Evolutionary conservation across 2,113 vertebrate genomes (phyloP).

Genomic region (Probosciger aterrimus): DNA sequence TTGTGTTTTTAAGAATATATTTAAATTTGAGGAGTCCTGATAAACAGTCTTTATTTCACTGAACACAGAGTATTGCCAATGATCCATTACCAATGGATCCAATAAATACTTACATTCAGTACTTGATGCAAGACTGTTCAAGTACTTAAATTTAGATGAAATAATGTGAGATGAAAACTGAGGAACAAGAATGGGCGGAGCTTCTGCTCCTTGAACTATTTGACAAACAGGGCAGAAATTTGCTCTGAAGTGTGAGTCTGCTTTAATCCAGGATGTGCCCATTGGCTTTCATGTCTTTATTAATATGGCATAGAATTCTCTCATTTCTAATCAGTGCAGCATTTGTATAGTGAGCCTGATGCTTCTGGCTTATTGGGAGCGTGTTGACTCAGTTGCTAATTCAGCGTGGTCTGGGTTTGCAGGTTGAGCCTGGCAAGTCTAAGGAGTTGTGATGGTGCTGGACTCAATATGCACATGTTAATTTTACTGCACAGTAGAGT

Average conservation of each 20-base stretch:
- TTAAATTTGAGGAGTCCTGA: background rate
- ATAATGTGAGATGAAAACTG: background rate
- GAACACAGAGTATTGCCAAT: background rate
- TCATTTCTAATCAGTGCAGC: background rate
- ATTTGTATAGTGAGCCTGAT: background rate
- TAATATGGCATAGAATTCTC: background rate
- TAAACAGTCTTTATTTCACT: background rate
- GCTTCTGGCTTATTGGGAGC: background rate
- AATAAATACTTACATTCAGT: background rate
- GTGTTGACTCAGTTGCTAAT: background rate
- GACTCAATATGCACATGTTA: background rate
- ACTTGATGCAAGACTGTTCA: background rate
- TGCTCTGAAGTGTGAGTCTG: background rate
- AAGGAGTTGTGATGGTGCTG: background rate
- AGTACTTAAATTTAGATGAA: background rate
- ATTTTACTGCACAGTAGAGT: background rate
- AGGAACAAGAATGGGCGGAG: background rate
- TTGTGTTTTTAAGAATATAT: background rate
- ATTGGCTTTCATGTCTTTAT: background rate
- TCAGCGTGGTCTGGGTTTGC: background rate
- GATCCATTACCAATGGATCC: background rate
- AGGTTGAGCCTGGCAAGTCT: background rate
- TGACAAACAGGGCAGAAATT: background rate
- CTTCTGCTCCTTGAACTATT: background rate
- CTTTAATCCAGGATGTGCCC: background rate